Evolutionary conservation across 2,888 invertebrate genomes (phyloP), one percentile per base, ranked within the genome.

Genomic region (Lacanobia wlatinum): DNA sequence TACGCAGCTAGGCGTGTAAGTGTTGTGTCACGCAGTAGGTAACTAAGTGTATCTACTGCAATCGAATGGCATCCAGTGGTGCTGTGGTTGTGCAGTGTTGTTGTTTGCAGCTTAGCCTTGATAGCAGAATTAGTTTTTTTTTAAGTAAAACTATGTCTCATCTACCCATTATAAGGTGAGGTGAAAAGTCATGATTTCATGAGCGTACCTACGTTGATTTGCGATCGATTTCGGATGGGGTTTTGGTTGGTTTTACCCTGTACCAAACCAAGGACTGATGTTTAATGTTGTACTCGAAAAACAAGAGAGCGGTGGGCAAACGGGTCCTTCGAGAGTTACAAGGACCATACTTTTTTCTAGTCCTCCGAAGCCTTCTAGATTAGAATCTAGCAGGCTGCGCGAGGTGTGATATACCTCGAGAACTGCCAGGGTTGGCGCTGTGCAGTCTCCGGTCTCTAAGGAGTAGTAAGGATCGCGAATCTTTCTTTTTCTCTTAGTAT

Each of bases 311-410:
- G n/a, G 21, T n/a, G 3, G 21, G 9, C 28, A n/a, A 59, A 23
- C 21, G 21, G 40, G n/a, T 55, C n/a, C 14, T 55, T 28, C 23
- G 10, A 12, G 7, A 40, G 40, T 18, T 50, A n/a, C 52, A 59
- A 6, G 14, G 53, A 23, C 4, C 6, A 23, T 10, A 40, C 40
- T 40, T 40, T 9, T 40, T 38, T 38, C 38, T 38, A 38, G 38
- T 38, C 38, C 8, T 38, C 38, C 43, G 28, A 48, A 81, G 89
- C 16, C 80, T 87, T 28, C 28, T 28, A 28, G 28, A 28, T 28
- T 2, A 28, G 1, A 28, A 95, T 95, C 95, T 95, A 94, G 94
- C 94, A 82, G 95, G 95, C 85, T 95, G 95, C 56, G 95, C 95
- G 71, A 96, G 94, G 82, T 95, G 95, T 87, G 95, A 95, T 95